Percentiles rank a stretch among this genome's conserved stretches.
Conservation (phyloP, 2,797 vertebrate genomes). For the Helarctos malayanus region DNA sequence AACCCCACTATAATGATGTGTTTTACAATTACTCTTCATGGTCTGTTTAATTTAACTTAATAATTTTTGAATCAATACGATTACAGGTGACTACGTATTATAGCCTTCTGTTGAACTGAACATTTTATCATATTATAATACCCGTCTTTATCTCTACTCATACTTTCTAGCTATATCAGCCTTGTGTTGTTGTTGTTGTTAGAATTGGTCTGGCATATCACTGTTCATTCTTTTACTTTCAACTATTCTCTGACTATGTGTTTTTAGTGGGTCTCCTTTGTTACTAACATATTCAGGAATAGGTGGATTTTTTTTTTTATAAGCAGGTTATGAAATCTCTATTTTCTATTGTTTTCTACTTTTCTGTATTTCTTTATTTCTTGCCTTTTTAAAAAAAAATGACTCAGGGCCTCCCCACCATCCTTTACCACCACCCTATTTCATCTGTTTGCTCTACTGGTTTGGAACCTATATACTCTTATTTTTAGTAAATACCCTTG, state of each 20-base stretch:
- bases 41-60: slow-evolving; percentile 48
- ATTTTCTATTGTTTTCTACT: background rate
- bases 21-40: slow-evolving; percentile 41
- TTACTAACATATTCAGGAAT: background rate
- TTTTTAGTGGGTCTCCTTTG: background rate
- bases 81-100: background rate
- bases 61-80: slow-evolving; percentile 43
- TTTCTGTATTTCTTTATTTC: background rate
- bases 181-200: background rate
- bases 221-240: slow-evolving; percentile 27
- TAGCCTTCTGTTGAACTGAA: slow-evolving; percentile 2
- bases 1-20: background rate
- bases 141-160: background rate
- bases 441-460: background rate
- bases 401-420: background rate
- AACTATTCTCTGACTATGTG: background rate
- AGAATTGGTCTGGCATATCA: background rate
- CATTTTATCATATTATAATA: slow-evolving; percentile 43
- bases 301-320: slow-evolving; percentile 33
- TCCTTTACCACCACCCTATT: background rate
- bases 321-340: background rate
- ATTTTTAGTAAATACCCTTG: background rate
- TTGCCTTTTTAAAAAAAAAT: background rate
- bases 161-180: background rate
- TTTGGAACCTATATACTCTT: background rate